These are phyloP conservation scores for Girardinichthys multiradiatus DNA, from an alignment of 2,113 vertebrate species.

Conservation along the genomic window DNA sequence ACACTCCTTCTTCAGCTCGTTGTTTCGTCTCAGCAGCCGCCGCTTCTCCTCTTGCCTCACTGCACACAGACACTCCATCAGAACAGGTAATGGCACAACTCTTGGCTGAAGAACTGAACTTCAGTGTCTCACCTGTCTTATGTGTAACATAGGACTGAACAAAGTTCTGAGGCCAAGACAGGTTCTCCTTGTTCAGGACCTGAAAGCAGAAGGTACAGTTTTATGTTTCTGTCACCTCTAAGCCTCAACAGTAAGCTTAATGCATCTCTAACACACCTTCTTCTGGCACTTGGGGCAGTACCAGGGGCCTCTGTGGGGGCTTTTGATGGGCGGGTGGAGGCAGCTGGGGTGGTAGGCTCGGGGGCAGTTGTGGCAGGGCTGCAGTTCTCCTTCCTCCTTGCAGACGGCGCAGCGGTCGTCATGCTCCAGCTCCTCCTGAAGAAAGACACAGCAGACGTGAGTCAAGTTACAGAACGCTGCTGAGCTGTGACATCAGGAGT, in stretches of 20 bases:
- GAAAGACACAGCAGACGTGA: neutral
- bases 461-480: neutral
- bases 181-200: constrained; percentile 93
- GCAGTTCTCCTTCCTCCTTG: constrained; percentile 86
- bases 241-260: no score
- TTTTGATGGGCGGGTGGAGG: constrained; percentile 89
- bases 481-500: neutral
- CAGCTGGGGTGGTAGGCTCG: constrained; percentile 92
- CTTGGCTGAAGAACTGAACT: neutral
- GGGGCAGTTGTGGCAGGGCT: constrained; percentile 89
- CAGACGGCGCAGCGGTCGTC: constrained; percentile 89
- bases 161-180: constrained; percentile 95
- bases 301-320: constrained; percentile 88
- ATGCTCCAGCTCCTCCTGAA: constrained; percentile 86
- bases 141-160: constrained; percentile 96
- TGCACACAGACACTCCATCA: constrained; percentile 52
- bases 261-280: constrained; percentile 82
- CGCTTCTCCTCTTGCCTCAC: constrained; percentile 95
- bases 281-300: constrained; percentile 97
- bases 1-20: constrained; percentile 88
- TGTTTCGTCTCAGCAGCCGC: constrained; percentile 87
- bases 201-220: constrained; percentile 48
- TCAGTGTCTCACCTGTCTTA: constrained; percentile 86
- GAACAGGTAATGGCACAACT: neutral
- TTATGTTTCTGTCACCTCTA: no score